These are phyloP conservation scores for Tetramorium parvispinum DNA, from an alignment of 1,140 invertebrate genomes.

Conservation along the genomic window DNA sequence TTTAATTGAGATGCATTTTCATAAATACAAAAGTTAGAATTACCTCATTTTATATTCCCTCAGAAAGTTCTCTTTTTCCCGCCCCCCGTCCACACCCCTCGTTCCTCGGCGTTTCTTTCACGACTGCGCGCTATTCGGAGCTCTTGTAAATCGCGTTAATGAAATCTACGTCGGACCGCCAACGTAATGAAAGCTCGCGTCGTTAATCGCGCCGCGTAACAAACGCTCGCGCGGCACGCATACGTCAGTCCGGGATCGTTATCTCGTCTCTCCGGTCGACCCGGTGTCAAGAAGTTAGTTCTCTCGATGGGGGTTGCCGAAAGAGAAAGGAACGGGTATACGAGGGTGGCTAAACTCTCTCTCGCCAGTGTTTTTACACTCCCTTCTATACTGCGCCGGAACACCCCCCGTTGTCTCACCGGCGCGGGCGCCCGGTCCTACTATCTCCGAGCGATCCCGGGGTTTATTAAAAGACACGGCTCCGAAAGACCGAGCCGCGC, in stretches of 20 bases:
- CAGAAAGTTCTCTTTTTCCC: not conserved
- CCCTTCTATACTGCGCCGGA: constrained; percentile 41
- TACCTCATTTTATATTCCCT: constrained; percentile 1
- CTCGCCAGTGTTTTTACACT: constrained; percentile 21
- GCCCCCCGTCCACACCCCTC: too few species aligned
- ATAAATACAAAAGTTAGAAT: constrained; percentile 9
- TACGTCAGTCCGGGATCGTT: constrained; percentile 67
- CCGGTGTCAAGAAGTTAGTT: constrained; percentile 68
- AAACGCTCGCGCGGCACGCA: constrained; percentile 77
- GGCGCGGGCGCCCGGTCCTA: constrained; percentile 42
- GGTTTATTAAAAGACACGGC: constrained; percentile 69
- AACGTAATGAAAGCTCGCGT: constrained; percentile 64
- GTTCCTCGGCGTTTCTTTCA: not conserved
- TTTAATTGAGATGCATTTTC: not conserved
- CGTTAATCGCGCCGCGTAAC: constrained; percentile 70
- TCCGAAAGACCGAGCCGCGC: constrained; percentile 40
- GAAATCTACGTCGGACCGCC: constrained; percentile 67
- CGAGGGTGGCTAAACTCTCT: constrained; percentile 38
- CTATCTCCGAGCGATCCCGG: constrained; percentile 60
- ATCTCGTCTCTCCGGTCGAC: constrained; percentile 62
- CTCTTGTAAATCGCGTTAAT: constrained; percentile 75
- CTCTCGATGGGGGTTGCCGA: constrained; percentile 60
- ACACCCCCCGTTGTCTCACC: constrained; percentile 67
- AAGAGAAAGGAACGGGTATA: constrained; percentile 14
- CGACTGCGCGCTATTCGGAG: constrained; percentile 29